Evolutionary conservation across 2,113 vertebrate genomes (phyloP).

Genomic region (Gallinago paraguaiae): DNA sequence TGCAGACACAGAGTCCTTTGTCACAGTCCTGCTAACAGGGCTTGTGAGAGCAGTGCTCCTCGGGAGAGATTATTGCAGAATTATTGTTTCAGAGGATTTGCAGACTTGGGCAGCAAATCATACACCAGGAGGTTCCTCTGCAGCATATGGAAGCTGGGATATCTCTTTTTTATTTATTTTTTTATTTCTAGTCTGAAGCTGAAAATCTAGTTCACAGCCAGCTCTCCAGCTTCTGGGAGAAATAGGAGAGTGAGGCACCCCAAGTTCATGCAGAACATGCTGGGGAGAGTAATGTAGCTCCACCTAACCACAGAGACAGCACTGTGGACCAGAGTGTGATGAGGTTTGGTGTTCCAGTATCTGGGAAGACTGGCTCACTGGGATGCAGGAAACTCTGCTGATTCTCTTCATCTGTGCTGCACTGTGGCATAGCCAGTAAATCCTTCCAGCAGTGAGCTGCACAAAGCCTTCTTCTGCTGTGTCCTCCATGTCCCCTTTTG

Average conservation of each 20-base stretch:
- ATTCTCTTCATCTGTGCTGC: not conserved
- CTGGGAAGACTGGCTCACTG: not conserved
- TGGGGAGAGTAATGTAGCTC: not conserved
- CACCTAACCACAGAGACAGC: not conserved
- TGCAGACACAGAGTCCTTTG: not conserved
- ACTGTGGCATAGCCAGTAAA: not conserved
- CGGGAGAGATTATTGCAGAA: not conserved
- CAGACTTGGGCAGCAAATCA: not conserved
- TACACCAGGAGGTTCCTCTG: not conserved
- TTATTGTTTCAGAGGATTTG: not conserved
- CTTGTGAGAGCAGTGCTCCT: not conserved
- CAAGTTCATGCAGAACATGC: rapidly evolving
- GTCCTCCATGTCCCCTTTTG: not conserved
- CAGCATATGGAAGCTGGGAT: not conserved
- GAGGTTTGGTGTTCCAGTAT: not conserved
- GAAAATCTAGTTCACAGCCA: not conserved
- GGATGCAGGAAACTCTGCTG: not conserved
- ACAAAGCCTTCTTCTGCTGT: rapidly evolving
- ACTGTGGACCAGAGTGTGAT: rapidly evolving
- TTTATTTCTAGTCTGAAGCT: not conserved
- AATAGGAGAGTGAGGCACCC: not conserved
- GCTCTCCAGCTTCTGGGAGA: not conserved
- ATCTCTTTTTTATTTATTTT: not conserved
- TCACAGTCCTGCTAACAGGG: not conserved
- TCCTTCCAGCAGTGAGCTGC: not conserved